A percentile compares a stretch with the other conserved stretches of the same genome.
phyloP scores from a whole-genome alignment of 2,113 vertebrate species.

The Petrocephalus zakoni region DNA sequence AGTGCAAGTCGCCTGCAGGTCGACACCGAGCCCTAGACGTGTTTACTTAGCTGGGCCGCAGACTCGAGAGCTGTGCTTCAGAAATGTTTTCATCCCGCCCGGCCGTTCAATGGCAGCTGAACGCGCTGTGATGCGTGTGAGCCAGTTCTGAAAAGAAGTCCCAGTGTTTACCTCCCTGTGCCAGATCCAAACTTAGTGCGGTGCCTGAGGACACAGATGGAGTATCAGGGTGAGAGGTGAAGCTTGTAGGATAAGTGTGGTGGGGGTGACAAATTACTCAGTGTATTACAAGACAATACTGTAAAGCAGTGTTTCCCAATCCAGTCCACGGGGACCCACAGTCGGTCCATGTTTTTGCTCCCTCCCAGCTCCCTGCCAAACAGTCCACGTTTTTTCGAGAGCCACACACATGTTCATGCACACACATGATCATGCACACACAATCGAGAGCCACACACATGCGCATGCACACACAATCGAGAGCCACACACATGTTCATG shows the following conservation, averaged over 20 bases:
- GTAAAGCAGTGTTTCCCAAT: not conserved
- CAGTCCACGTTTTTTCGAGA: too few species aligned
- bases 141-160: not conserved
- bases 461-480: too few species aligned
- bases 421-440: too few species aligned
- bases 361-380: not conserved
- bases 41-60: conserved; percentile 29
- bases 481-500: too few species aligned
- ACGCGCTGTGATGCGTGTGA: not conserved
- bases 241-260: not conserved
- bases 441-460: too few species aligned
- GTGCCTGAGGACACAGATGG: not conserved
- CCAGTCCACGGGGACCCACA: not conserved
- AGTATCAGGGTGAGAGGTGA: not conserved
- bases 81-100: conserved; percentile 17
- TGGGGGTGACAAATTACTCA: not conserved
- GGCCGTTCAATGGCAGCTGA: not conserved
- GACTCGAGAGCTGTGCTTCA: conserved; percentile 8
- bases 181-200: not conserved
- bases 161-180: not conserved
- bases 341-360: not conserved
- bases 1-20: not conserved
- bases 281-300: not conserved
- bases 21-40: conserved; percentile 9
- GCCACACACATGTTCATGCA: too few species aligned